Evolutionary conservation across 2,888 invertebrate species (phyloP).

Genomic region (Matsumyia berberina): DNA sequence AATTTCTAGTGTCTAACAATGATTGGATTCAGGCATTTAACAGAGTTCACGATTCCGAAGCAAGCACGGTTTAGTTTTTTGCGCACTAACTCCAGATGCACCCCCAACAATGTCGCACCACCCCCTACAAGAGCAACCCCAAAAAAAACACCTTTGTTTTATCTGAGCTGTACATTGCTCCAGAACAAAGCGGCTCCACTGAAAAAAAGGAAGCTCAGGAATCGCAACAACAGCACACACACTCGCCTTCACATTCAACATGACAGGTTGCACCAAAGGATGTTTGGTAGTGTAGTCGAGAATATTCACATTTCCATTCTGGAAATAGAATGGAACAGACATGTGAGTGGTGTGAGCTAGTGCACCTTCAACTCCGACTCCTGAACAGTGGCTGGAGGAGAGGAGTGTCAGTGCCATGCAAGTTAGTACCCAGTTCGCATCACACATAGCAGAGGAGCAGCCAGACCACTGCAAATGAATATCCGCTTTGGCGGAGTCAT

Average conservation of each 20-base stretch:
- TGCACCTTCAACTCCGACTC: constrained; percentile 35
- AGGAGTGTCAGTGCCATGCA: constrained; percentile 39
- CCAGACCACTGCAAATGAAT: constrained; percentile 64
- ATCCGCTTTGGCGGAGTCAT: constrained; percentile 68
- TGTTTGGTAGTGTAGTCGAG: constrained; percentile 2
- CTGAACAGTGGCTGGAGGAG: constrained; percentile 3
- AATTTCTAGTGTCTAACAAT: constrained; percentile 9
- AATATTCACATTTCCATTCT: constrained; percentile 43
- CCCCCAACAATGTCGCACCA: not conserved
- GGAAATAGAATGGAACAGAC: constrained; percentile 48
- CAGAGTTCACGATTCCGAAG: not conserved
- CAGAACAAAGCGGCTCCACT: constrained; percentile 15
- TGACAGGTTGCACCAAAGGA: constrained; percentile 16
- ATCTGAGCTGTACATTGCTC: constrained; percentile 36
- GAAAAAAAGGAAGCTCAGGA: not conserved
- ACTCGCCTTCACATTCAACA: constrained; percentile 2
- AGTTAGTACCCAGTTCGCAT: not conserved
- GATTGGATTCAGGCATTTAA: constrained; percentile 26
- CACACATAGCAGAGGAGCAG: constrained; percentile 1
- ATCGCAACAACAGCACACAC: constrained; percentile 16
- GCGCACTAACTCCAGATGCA: not conserved
- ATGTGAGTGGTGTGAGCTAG: constrained; percentile 39
- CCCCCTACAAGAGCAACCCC: constrained; percentile 10
- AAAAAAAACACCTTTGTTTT: constrained; percentile 36
- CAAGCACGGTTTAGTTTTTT: not conserved